These are phyloP conservation scores for Abrostola triplasia DNA, from an alignment of 2,888 invertebrate genomes.

Conservation along the genomic window DNA sequence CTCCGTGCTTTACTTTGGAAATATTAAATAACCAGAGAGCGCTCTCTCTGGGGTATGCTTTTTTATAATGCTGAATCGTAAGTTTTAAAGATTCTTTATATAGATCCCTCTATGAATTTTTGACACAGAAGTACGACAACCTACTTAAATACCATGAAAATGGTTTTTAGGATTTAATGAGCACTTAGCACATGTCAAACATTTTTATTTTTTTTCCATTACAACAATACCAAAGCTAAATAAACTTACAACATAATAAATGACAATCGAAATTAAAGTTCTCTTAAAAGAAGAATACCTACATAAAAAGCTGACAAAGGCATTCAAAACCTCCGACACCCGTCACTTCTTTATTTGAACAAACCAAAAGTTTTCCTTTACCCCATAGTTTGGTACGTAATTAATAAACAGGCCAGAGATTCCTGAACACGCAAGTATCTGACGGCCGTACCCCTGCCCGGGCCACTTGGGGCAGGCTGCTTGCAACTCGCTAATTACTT, in stretches of 20 bases:
- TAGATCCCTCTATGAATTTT: no score
- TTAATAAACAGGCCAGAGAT: conserved; percentile 52
- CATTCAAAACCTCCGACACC: not conserved
- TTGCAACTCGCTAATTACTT: conserved; percentile 79
- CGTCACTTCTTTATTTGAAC: conserved; percentile 14
- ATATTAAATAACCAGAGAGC: conserved; percentile 28
- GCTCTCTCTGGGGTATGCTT: conserved; percentile 2
- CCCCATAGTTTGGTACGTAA: conserved; percentile 51
- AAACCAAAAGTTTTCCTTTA: conserved; percentile 20
- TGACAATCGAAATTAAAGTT: no score
- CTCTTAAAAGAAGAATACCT: not conserved
- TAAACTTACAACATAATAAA: not conserved
- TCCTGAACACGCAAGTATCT: conserved; percentile 50
- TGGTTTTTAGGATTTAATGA: no score
- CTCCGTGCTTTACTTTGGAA: conserved; percentile 11
- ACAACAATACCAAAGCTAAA: no score
- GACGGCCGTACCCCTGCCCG: conserved; percentile 27
- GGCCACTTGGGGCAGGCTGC: conserved; percentile 40
- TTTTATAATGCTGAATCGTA: conserved; percentile 2
- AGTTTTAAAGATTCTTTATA: no score
- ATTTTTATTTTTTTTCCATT: no score
- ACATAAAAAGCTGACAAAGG: not conserved
- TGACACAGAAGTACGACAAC: no score
- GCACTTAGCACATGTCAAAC: no score
- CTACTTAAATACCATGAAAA: no score